A percentile compares a stretch with the other conserved stretches of the same genome.
phyloP scores from a whole-genome alignment of 2,797 vertebrate genomes.

The Mustela erminea region DNA sequence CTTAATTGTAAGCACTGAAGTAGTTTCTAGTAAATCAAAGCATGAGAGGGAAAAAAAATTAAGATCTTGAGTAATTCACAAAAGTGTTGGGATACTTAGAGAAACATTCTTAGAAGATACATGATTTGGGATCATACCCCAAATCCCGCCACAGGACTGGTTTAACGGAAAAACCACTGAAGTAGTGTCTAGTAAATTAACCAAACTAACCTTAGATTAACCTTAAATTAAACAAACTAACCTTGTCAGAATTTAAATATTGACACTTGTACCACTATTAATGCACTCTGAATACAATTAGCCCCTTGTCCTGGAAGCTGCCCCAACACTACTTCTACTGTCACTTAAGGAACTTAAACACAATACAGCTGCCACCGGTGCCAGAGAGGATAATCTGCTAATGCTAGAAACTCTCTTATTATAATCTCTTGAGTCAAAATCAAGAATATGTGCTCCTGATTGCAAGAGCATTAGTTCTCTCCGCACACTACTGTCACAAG shows the following conservation, averaged over 20 bases:
- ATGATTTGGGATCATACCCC: too few species aligned
- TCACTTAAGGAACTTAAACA: neutral
- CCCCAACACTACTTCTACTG: neutral
- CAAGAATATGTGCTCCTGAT: neutral
- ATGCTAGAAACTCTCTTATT: neutral
- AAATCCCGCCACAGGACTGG: neutral
- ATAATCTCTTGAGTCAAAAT: neutral
- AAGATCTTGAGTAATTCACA: neutral
- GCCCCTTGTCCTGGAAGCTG: neutral
- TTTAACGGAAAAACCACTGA: neutral
- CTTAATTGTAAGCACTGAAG: neutral
- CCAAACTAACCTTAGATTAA: too few species aligned
- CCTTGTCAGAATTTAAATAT: neutral
- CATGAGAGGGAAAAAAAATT: neutral
- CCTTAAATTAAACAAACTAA: too few species aligned
- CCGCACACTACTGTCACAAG: neutral
- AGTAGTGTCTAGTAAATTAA: too few species aligned
- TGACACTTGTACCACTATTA: too few species aligned
- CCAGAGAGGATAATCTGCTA: neutral
- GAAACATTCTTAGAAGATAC: neutral
- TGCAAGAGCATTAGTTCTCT: neutral
- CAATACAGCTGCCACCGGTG: neutral
- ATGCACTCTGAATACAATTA: too few species aligned
- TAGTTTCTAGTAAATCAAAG: neutral
- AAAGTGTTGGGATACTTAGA: neutral